A percentile compares a stretch with the other conserved stretches of the same genome.
Evolutionary conservation across 2,113 vertebrate species (phyloP).

Genomic region (Pedetes capensis): DNA sequence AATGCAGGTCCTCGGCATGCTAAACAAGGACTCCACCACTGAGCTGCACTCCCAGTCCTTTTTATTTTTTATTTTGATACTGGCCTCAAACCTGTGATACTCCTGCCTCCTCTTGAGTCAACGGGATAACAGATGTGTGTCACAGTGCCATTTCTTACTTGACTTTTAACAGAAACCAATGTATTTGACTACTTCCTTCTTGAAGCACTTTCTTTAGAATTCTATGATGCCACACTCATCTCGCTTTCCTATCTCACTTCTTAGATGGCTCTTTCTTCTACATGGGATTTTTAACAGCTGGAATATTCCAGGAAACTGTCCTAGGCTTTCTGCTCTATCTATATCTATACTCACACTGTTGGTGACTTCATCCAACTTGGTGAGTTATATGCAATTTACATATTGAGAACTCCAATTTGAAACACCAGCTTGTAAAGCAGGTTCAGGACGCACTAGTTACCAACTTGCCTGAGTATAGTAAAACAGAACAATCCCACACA

Average conservation of each 20-base stretch:
- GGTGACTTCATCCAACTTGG: not conserved
- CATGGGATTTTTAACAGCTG: not conserved
- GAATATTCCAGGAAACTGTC: not conserved
- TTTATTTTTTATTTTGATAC: no score
- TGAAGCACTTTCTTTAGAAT: slow-evolving; percentile 13
- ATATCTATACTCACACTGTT: not conserved
- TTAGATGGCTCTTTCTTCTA: not conserved
- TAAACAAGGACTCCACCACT: no score
- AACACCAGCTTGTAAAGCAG: not conserved
- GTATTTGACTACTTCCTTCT: not conserved
- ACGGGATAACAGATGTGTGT: not conserved
- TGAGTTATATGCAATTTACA: not conserved
- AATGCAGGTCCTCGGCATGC: no score
- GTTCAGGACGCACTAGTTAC: not conserved
- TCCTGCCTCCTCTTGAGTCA: no score
- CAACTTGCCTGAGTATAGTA: not conserved
- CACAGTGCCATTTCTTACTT: not conserved
- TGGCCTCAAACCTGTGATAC: no score
- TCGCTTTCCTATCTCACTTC: not conserved
- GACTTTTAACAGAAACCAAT: not conserved
- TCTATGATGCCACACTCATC: not conserved
- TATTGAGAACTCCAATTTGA: not conserved
- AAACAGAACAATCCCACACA: not conserved
- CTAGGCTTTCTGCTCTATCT: not conserved
- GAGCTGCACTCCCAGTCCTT: no score